Base-by-base conservation (phyloP, 1,140 invertebrate species). In the Onthophagus taurus region DNA sequence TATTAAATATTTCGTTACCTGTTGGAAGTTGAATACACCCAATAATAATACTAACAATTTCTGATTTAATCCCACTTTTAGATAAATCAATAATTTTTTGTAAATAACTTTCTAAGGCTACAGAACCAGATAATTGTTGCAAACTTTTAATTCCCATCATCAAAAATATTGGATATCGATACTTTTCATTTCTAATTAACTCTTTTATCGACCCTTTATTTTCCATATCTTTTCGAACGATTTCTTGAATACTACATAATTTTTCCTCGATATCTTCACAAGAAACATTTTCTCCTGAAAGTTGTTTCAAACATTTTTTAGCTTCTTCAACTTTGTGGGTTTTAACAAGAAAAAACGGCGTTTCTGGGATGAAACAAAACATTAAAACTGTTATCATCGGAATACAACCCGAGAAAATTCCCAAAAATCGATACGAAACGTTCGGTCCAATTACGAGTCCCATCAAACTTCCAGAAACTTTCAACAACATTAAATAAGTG, bases 321-420 rank as follows among this genome's bases (percentile, higher is more conserved):
- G 46, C 46, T 9, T 16, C 13, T 4, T 42, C 3, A 19, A 13
- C 33, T 21, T 43, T n/a, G 18, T 17, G 14, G 12, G 21, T 48
- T 35, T 70, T 73, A 39, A 75, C 52, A 44, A 72, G 72, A 49
- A 68, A 75, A 48, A 75, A 73, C n/a, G 75, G 74, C 44, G 72
- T 76, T 63, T 77, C 75, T 19, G 73, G 73, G 24, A 74, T 59
- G 49, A 75, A 76, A 18, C 72, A 64, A 47, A 77, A 76, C 5
- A 58, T 57, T 24, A 73, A 46, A 8, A 72, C 59, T 52, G 75
- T 76, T 14, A 61, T 51, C 31, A 74, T 65, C 4, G 75, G 74
- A 13, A 74, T 33, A 5, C 38, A 5, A 0, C 59, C 38, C 13
- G 58, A 68, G 14, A 53, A 51, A 26, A 65, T 60, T 1, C 73